phyloP scores from a whole-genome alignment of 2,888 invertebrate genomes.

The Neoaliturus tenellus region DNA sequence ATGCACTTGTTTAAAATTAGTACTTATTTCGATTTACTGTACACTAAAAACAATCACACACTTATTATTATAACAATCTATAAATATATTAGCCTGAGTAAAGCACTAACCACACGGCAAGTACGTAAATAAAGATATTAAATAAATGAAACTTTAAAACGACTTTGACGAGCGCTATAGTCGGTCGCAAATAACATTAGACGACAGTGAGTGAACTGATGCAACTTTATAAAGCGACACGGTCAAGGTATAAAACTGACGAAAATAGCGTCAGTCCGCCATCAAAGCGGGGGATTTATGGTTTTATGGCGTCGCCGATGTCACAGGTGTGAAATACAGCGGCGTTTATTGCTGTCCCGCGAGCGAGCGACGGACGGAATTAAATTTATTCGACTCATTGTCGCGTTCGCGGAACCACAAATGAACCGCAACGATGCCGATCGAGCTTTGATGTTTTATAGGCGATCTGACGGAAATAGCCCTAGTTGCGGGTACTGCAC shows the following conservation, averaged over 20 bases:
- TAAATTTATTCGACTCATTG: conserved; percentile 2
- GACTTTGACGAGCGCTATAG: no score
- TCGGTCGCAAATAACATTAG: no score
- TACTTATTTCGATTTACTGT: no score
- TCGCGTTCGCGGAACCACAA: conserved; percentile 5
- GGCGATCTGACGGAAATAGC: not conserved
- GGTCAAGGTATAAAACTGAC: conserved; percentile 18
- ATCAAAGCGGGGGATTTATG: conserved; percentile 48
- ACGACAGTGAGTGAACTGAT: no score
- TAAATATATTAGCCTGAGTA: no score
- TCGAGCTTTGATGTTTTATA: conserved; percentile 30
- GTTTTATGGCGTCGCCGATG: conserved; percentile 40
- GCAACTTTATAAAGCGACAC: conserved; percentile 14
- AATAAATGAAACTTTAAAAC: no score
- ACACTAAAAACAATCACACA: no score
- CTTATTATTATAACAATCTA: no score
- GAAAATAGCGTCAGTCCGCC: conserved; percentile 7
- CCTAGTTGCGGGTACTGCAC: no score
- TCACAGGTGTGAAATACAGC: conserved; percentile 54
- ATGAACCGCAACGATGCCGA: not conserved
- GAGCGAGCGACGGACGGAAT: conserved; percentile 45
- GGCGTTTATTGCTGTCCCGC: conserved; percentile 61
- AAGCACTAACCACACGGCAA: no score
- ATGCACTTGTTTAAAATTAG: no score
- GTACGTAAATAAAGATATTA: no score